Conservation (phyloP, 2,888 invertebrate genomes). For the Actias luna region DNA sequence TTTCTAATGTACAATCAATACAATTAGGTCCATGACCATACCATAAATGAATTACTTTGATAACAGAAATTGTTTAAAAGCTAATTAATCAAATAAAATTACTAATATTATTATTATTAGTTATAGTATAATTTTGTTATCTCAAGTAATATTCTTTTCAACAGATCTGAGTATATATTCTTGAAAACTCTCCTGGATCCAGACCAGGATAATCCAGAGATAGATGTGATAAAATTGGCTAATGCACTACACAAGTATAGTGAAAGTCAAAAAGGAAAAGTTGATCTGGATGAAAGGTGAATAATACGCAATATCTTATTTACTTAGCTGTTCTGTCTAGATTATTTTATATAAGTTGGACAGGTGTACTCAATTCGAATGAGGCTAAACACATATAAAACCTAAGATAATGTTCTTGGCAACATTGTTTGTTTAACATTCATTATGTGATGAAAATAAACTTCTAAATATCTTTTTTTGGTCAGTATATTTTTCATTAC, state of each 20-base stretch:
- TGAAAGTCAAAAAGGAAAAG: constrained; percentile 62
- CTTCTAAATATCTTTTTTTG: too few species aligned
- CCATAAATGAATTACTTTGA: neutral
- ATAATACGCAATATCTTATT: constrained; percentile 2
- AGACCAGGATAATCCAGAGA: constrained; percentile 63
- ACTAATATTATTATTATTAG: neutral
- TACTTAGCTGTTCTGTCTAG: constrained; percentile 1
- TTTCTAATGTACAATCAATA: too few species aligned
- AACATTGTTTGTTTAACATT: neutral
- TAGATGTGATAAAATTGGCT: constrained; percentile 62
- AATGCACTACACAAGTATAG: constrained; percentile 63
- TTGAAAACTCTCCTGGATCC: constrained; percentile 69
- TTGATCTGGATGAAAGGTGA: constrained; percentile 73
- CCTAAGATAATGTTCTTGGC: neutral
- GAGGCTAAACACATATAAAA: neutral
- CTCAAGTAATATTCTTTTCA: neutral
- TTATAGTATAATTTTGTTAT: neutral
- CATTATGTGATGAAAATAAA: neutral
- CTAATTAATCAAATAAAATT: neutral
- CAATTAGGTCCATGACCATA: too few species aligned
- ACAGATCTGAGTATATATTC: constrained; percentile 61
- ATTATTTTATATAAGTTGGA: neutral
- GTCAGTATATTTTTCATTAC: too few species aligned
- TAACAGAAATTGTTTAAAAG: neutral
- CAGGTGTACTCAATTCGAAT: constrained; percentile 3